Evolutionary conservation across 2,888 invertebrate genomes (phyloP).

Genomic region (Conistra vaccinii): DNA sequence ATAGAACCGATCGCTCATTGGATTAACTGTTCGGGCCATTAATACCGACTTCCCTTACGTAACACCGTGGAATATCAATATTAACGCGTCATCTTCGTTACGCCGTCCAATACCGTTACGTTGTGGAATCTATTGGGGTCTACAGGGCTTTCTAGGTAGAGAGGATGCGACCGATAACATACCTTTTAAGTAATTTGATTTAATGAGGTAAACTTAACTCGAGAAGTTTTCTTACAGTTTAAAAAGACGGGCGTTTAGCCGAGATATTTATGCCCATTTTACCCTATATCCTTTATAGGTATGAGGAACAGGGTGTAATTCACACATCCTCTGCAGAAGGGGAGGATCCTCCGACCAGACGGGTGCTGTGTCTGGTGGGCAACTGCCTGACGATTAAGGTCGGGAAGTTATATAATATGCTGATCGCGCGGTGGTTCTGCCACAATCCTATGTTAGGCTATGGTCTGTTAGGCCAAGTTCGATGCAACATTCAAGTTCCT

Average conservation of each 20-base stretch:
- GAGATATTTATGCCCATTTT: not conserved
- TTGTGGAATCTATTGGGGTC: constrained; percentile 28
- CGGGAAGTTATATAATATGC: too few species aligned
- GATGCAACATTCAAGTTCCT: not conserved
- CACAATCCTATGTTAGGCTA: too few species aligned
- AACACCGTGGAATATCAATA: constrained; percentile 66
- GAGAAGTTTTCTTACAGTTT: not conserved
- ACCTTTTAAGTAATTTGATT: not conserved
- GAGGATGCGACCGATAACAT: constrained; percentile 6
- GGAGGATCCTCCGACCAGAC: too few species aligned
- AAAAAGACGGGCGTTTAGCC: not conserved
- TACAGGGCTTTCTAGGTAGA: constrained; percentile 9
- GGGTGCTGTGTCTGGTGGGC: too few species aligned
- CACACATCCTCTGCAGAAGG: too few species aligned
- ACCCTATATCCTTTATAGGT: too few species aligned
- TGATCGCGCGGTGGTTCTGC: too few species aligned
- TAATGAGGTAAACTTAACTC: not conserved
- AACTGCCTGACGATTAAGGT: too few species aligned
- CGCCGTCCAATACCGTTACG: constrained; percentile 40
- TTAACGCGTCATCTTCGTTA: constrained; percentile 47
- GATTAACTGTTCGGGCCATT: constrained; percentile 65
- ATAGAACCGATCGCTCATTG: constrained; percentile 68
- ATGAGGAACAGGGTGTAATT: too few species aligned
- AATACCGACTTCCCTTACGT: constrained; percentile 70
- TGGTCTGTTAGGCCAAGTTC: not conserved